Base-by-base conservation (phyloP, 1,140 invertebrate species). In the Drosophila neocordata region DNA sequence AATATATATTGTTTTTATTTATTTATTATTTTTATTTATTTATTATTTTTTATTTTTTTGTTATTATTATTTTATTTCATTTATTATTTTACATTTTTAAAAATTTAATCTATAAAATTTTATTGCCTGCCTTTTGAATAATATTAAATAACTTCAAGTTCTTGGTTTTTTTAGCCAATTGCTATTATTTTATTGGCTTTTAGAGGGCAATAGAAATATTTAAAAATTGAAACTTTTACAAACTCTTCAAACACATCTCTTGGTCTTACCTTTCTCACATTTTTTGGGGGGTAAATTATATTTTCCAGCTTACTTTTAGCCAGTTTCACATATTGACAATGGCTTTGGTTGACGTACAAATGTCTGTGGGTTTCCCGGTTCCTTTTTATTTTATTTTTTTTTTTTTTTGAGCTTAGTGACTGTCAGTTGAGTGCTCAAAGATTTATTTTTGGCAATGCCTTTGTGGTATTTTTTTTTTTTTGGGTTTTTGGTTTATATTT, bases 291-390 rank as follows among this genome's bases (percentile, higher is more conserved):
- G 12, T 44, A 66, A 75, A 71, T 87, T 77, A 74, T 80, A 77
- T 77, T 80, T 85, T 81, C 60, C 73, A 87, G 82, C 81, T 85
- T 85, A 87, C 77, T 81, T 74, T 85, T 64, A 74, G 77, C 70
- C 69, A 64, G 69, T 66, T 72, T 64, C 63, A 24, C 52, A 64
- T 41, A 56, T 80, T 85, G 82, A 77, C 73, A 87, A 69, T 78
- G 81, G 64, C 67, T 87, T 78, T 81, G 63, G 62, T 27, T 66
- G 48, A 18, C 48, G 34, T 27, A 66, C 52, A 71, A 78, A 83
- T 83, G 79, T 78, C 71, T 84, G 80, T 65, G 74, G 70, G 70
- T 65, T 79, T 62, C 11, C 12, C 2, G 59, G 20, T 24, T 38
- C 27, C n/a, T 15, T 52, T 41, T 15, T 37, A 38, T 41, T 15